Evolutionary conservation across 1,140 invertebrate species (phyloP), one percentile per base, ranked within the genome.

Genomic region (Eufriesea mexicana): DNA sequence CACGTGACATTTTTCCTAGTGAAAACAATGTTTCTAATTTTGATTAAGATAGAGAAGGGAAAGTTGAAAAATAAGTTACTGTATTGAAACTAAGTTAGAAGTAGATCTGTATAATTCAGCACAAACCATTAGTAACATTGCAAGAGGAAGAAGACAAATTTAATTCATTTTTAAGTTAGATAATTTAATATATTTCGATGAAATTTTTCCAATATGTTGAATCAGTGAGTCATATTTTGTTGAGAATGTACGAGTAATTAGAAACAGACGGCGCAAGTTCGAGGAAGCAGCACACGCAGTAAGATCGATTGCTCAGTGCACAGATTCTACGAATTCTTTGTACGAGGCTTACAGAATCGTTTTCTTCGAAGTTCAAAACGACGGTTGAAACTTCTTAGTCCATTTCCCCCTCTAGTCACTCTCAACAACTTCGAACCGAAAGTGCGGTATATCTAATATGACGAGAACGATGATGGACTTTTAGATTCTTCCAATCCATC

Each of bases 301-400:
- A 55, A 47, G 79, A 81, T 82, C 72, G 79, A 75, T 75, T 57
- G 77, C 10, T 55, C 47, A 35, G 51, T 18, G 42, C 49, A 42
- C 35, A 23, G 45, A 82, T 82, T 82, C 72, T 42, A 10, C 51
- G 72, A 76, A 82, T 76, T 75, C 71, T 74, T 74, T 14, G 71
- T 8, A 14, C 35, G 8, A 42, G 45, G 61, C 14, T 76, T 67
- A 76, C 67, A 82, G 72, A 76, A 54, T 47, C 42, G 51, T 61
- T 54, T 64, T n/a, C 72, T 12, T 20, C 49, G 45, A 82, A 67
- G 35, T 76, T 76, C 18, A 47, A 51, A 67, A 25, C 61, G 72
- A 49, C 64, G 51, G 18, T 76, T 57, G 72, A 55, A 81, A 81
- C 47, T 81, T 75, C 57, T 20, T 25, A 18, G 49, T 80, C 71